Evolutionary conservation across 2,113 vertebrate genomes (phyloP).

Genomic region (Helogale parvula): DNA sequence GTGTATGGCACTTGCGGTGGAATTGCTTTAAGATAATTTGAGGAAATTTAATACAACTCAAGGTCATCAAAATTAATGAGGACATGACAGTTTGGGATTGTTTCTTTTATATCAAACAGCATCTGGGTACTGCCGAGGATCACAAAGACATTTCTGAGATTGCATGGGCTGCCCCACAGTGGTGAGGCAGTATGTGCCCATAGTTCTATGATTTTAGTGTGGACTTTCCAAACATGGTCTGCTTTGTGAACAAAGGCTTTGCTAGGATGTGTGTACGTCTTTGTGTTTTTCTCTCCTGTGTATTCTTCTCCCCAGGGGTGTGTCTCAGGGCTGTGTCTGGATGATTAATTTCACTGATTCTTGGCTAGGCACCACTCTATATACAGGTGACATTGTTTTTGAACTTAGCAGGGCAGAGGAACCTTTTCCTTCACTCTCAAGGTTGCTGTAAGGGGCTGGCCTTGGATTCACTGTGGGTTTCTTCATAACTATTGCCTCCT

Average conservation of each 20-base stretch:
- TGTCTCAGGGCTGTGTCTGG: not conserved
- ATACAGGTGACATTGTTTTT: conserved; percentile 29
- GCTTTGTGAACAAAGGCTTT: not conserved
- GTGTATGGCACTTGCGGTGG: not conserved
- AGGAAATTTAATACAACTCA: conserved; percentile 25
- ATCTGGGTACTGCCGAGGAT: not conserved
- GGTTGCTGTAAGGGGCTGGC: not conserved
- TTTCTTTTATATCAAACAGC: not conserved
- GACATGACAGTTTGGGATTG: not conserved
- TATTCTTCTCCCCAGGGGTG: not conserved
- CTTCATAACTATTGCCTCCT: conserved; percentile 6
- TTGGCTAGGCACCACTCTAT: not conserved
- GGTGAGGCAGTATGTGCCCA: not conserved
- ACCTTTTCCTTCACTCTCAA: conserved; percentile 15
- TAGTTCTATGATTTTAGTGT: not conserved
- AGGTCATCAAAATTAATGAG: not conserved
- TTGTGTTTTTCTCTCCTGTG: not conserved
- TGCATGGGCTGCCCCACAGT: too few relatives aligned
- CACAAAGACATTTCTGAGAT: not conserved
- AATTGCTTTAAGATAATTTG: conserved; percentile 43
- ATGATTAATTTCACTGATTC: not conserved
- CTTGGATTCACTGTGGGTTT: conserved; percentile 11
- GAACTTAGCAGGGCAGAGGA: conserved; percentile 2
- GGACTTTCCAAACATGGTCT: not conserved
- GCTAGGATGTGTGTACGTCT: not conserved